Percentiles rank a stretch among this genome's conserved stretches.
phyloP scores from a whole-genome alignment of 2,113 vertebrate genomes.

The Macaca fascicularis region DNA sequence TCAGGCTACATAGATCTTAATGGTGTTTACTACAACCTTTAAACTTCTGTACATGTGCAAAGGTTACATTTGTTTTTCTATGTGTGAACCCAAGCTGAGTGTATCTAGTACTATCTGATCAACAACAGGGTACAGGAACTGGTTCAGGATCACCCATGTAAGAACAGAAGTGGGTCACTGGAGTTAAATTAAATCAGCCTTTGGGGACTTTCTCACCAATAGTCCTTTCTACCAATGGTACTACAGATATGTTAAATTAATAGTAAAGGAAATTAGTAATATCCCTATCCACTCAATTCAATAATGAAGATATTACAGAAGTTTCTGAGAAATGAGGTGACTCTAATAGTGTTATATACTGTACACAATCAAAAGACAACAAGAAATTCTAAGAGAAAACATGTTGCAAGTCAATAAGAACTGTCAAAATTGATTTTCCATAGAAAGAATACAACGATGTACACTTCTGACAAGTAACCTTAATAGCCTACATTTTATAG shows the following conservation, averaged over 20 bases:
- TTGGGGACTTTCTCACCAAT: background rate
- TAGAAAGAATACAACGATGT: background rate
- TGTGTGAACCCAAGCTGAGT: background rate
- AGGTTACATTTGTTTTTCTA: constrained; percentile 3
- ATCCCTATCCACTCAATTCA: background rate
- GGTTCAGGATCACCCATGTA: background rate
- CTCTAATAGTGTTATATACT: background rate
- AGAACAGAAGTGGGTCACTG: background rate
- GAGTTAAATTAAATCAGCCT: background rate
- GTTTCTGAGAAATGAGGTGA: background rate
- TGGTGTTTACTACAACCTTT: background rate
- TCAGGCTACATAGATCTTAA: background rate
- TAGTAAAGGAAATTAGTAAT: background rate
- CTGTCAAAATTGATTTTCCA: background rate
- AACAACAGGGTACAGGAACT: background rate
- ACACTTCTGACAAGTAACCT: background rate
- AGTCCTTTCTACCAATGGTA: background rate
- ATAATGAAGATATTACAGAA: background rate
- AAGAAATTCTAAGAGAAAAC: background rate
- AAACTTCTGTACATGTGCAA: background rate
- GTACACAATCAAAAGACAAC: background rate
- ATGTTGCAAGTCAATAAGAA: background rate
- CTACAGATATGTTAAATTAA: background rate
- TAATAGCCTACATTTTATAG: background rate
- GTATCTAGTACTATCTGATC: background rate